Conservation (phyloP, 2,113 vertebrate genomes). For the Phylloscopus trochiloides region DNA sequence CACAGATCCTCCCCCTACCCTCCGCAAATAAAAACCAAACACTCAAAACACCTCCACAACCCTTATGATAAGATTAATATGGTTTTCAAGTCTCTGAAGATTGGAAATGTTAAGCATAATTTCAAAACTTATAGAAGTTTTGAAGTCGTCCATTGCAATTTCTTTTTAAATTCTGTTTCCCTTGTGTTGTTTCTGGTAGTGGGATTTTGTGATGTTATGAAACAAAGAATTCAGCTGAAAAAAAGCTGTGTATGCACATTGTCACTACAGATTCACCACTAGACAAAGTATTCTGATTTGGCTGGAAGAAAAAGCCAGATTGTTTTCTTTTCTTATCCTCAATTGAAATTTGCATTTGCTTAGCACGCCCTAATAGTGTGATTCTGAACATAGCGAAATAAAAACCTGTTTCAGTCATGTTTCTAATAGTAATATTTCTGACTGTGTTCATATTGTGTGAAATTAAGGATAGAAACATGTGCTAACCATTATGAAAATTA, state of each 20-base stretch:
- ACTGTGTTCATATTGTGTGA: neutral
- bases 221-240: neutral
- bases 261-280: neutral
- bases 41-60: neutral
- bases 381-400: constrained; percentile 1
- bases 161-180: neutral
- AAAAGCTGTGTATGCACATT: neutral
- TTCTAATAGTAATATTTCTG: neutral
- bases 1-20: rapidly evolving
- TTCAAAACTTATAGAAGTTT: neutral
- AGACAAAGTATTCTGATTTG: neutral
- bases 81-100: neutral
- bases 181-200: neutral
- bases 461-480: neutral
- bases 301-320: neutral
- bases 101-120: neutral
- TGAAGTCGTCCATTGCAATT: neutral
- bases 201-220: neutral
- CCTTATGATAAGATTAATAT: neutral
- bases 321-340: neutral
- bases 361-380: neutral
- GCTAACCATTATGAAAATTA: neutral
- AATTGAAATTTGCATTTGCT: neutral
- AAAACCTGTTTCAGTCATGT: neutral
- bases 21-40: neutral